phyloP scores from a whole-genome alignment of 2,797 vertebrate species.

The Holocentrus rufus region DNA sequence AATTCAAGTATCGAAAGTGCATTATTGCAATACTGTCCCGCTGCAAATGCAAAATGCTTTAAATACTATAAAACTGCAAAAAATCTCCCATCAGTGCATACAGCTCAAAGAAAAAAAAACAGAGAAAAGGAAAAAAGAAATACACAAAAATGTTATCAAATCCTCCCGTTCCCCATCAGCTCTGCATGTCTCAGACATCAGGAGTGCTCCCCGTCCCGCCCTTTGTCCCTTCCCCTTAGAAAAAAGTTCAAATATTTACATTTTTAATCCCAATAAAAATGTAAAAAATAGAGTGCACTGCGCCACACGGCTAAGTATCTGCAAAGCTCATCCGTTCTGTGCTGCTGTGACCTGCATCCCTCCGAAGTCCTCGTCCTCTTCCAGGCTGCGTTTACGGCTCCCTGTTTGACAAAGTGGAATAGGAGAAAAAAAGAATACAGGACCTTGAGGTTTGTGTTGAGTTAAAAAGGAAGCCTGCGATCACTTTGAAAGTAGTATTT shows the following conservation, averaged over 20 bases:
- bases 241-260: slow-evolving; percentile 84
- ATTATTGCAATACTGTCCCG: slow-evolving; percentile 99
- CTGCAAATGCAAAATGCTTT: slow-evolving; percentile 98
- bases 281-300: slow-evolving; percentile 79
- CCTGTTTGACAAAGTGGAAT: slow-evolving; percentile 74
- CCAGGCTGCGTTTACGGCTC: slow-evolving; percentile 92
- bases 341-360: slow-evolving; percentile 93
- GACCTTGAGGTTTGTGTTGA: too few relatives aligned
- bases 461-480: too few relatives aligned
- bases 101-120: slow-evolving; percentile 75
- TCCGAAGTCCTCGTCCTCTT: slow-evolving; percentile 96
- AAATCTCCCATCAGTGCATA: slow-evolving; percentile 85
- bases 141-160: slow-evolving; percentile 67
- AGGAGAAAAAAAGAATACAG: neutral
- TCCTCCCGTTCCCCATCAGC: slow-evolving; percentile 49
- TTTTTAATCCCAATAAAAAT: slow-evolving; percentile 87
- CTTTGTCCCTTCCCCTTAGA: slow-evolving; percentile 70
- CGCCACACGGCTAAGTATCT: slow-evolving; percentile 58
- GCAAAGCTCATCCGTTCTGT: slow-evolving; percentile 87
- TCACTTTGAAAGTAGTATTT: too few relatives aligned
- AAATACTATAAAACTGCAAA: slow-evolving; percentile 98
- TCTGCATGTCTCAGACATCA: slow-evolving; percentile 77
- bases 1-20: slow-evolving; percentile 99
- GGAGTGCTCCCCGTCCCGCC: slow-evolving; percentile 47
- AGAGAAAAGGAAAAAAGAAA: slow-evolving; percentile 58